Conservation (phyloP, 1,140 invertebrate genomes). For the Euglossa dilemma region DNA sequence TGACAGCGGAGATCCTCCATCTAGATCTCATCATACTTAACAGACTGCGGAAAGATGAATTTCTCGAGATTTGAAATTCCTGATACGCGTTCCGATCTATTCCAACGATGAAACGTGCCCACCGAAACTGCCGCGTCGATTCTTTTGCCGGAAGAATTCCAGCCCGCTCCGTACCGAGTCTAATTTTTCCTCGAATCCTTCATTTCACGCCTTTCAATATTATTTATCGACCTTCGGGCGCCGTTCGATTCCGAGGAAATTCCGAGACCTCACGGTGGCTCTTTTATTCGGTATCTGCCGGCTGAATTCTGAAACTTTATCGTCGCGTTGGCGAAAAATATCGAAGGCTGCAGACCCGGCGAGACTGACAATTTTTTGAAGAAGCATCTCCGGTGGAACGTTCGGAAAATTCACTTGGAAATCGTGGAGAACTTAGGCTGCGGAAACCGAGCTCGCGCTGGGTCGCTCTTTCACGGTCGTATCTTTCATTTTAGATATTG, state of each 20-base stretch:
- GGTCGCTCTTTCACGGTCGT: too few relatives aligned
- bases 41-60: background rate
- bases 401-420: too few relatives aligned
- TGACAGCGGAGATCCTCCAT: background rate
- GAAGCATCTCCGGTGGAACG: too few relatives aligned
- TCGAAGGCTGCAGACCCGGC: too few relatives aligned
- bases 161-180: background rate
- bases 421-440: too few relatives aligned
- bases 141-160: background rate
- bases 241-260: background rate
- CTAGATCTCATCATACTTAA: background rate
- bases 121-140: background rate
- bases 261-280: background rate
- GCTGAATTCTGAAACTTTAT: too few relatives aligned
- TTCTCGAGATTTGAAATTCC: background rate
- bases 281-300: too few relatives aligned
- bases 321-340: too few relatives aligned
- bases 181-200: background rate
- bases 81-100: background rate
- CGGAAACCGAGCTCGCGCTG: too few relatives aligned
- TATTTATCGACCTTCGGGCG: background rate
- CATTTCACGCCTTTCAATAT: background rate
- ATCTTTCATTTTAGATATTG: too few relatives aligned
- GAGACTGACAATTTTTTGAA: too few relatives aligned
- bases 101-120: background rate